Evolutionary conservation across 2,888 invertebrate genomes (phyloP).

Genomic region (Sicus ferrugineus): DNA sequence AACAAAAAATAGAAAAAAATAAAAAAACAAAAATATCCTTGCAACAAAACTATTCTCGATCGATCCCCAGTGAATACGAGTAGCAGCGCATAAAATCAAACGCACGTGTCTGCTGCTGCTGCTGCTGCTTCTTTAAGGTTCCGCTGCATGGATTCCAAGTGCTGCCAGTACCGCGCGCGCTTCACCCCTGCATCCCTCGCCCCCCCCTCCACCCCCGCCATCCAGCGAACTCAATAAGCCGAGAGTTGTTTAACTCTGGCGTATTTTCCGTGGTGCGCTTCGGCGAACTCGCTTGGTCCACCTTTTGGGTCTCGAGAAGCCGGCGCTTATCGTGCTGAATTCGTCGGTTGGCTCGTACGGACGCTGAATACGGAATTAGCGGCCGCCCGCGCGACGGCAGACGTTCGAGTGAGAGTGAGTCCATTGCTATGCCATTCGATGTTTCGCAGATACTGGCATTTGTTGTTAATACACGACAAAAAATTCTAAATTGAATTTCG

Average conservation of each 20-base stretch:
- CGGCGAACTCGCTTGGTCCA: not conserved
- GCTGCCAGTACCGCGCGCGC: too few relatives aligned
- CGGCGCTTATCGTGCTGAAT: not conserved
- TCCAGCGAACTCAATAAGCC: too few relatives aligned
- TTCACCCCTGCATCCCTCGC: not conserved
- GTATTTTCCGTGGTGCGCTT: not conserved
- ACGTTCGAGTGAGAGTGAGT: not conserved
- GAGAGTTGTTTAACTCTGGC: not conserved
- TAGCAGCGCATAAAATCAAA: too few relatives aligned
- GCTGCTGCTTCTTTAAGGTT: too few relatives aligned
- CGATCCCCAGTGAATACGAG: not conserved
- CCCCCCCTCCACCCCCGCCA: not conserved
- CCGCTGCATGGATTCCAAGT: too few relatives aligned
- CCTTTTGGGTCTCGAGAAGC: not conserved
- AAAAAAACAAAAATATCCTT: too few relatives aligned
- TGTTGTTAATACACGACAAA: not conserved
- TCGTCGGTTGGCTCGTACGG: not conserved
- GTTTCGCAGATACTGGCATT: too few relatives aligned
- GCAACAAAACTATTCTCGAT: not conserved
- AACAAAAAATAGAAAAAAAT: too few relatives aligned
- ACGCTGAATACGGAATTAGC: slow-evolving; percentile 3
- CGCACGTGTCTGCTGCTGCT: too few relatives aligned
- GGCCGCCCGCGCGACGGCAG: not conserved
- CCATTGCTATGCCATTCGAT: not conserved
- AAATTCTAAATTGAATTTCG: not conserved